A percentile compares a stretch with the other conserved stretches of the same genome.
Evolutionary conservation across 2,797 vertebrate genomes (phyloP).

Genomic region (Ataeniobius toweri): DNA sequence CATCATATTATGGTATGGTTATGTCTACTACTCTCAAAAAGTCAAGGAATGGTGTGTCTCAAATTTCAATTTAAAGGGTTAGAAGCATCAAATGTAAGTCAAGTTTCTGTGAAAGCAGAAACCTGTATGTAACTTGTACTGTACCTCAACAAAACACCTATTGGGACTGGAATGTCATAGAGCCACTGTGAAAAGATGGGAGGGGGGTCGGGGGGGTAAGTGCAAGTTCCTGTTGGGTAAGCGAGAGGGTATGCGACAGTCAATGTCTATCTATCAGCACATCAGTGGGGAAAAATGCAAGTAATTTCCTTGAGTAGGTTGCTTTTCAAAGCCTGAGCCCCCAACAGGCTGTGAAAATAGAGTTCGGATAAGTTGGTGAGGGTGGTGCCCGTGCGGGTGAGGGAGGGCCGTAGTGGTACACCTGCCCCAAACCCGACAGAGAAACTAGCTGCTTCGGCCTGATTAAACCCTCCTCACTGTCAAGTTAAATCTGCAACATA

Average conservation of each 20-base stretch:
- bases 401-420: constrained; percentile 56
- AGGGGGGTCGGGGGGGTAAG: neutral
- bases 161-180: constrained; percentile 55
- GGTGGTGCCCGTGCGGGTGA: constrained; percentile 8
- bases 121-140: constrained; percentile 33
- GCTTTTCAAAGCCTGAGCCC: constrained; percentile 73
- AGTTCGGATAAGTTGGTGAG: constrained; percentile 36
- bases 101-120: constrained; percentile 49
- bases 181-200: constrained; percentile 39
- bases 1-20: constrained; percentile 44
- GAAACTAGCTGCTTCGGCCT: constrained; percentile 58
- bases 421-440: constrained; percentile 53
- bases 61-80: constrained; percentile 39
- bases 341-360: constrained; percentile 74
- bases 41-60: constrained; percentile 74
- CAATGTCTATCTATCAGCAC: constrained; percentile 75
- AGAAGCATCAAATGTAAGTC: constrained; percentile 39
- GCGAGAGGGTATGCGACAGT: constrained; percentile 64
- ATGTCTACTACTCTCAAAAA: constrained; percentile 66
- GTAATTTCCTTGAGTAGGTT: constrained; percentile 75
- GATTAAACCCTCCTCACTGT: constrained; percentile 60
- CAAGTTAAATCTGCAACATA: constrained; percentile 30
- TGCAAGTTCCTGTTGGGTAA: constrained; percentile 11
- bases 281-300: constrained; percentile 69
- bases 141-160: constrained; percentile 62